These are phyloP conservation scores for Nebria salina DNA, from an alignment of 2,888 invertebrate genomes.

Conservation along the genomic window DNA sequence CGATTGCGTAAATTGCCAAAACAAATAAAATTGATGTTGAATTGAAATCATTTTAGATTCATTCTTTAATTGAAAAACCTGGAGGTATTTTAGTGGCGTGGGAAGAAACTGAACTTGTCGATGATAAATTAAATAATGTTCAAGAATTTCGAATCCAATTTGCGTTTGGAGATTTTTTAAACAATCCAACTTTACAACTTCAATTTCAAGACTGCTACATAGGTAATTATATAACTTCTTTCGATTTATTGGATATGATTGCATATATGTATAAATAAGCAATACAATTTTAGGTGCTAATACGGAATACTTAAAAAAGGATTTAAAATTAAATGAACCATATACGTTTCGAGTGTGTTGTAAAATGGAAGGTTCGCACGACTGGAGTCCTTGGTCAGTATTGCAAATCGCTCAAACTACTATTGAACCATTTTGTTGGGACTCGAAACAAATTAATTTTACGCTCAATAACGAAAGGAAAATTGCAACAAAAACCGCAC, in stretches of 20 bases:
- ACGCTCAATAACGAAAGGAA: slow-evolving; percentile 64
- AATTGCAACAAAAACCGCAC: slow-evolving; percentile 61
- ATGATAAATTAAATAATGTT: slow-evolving; percentile 61
- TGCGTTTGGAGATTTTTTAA: slow-evolving; percentile 60
- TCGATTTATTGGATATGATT: not conserved
- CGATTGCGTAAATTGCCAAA: too few relatives aligned
- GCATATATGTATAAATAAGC: too few relatives aligned
- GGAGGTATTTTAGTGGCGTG: slow-evolving; percentile 67
- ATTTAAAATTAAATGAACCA: slow-evolving; percentile 61
- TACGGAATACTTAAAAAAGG: slow-evolving; percentile 63
- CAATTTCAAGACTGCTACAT: slow-evolving; percentile 62
- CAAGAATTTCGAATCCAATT: slow-evolving; percentile 63
- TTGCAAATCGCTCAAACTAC: slow-evolving; percentile 63
- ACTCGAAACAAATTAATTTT: slow-evolving; percentile 59
- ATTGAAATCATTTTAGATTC: slow-evolving; percentile 61
- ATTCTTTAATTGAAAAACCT: slow-evolving; percentile 64
- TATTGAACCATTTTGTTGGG: slow-evolving; percentile 65
- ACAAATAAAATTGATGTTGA: not conserved
- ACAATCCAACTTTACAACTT: slow-evolving; percentile 54
- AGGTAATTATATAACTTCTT: slow-evolving; percentile 50
- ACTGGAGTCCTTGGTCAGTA: slow-evolving; percentile 67
- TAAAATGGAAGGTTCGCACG: slow-evolving; percentile 60
- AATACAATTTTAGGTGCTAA: slow-evolving; percentile 59
- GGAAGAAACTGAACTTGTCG: slow-evolving; percentile 61
- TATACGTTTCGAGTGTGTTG: slow-evolving; percentile 68